Conservation (phyloP, 2,113 vertebrate species). For the Mesocricetus auratus region DNA sequence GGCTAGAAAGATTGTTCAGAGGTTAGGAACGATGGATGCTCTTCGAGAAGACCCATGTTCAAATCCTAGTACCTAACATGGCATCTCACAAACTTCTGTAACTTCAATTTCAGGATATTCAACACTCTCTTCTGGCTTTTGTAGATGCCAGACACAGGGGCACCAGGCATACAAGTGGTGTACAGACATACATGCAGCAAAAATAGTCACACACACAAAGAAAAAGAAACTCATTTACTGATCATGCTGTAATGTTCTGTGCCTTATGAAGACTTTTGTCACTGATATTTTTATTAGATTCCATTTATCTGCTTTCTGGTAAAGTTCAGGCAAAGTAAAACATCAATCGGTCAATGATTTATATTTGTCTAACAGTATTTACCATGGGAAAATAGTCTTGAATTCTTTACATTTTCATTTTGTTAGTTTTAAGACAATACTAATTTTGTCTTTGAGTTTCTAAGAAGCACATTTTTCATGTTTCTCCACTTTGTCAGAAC, state of each 20-base stretch:
- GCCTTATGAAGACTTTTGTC: background rate
- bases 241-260: background rate
- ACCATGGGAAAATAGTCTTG: background rate
- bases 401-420: background rate
- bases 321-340: constrained; percentile 2
- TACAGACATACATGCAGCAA: background rate
- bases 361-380: background rate
- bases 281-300: background rate
- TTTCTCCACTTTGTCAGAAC: background rate
- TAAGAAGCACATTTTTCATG: background rate
- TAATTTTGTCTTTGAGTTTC: background rate
- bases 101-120: background rate
- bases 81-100: background rate
- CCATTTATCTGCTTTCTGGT: background rate
- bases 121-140: background rate
- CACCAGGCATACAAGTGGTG: background rate
- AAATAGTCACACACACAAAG: background rate
- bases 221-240: background rate
- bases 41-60: background rate
- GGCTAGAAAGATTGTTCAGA: background rate
- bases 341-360: background rate
- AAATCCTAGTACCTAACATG: background rate
- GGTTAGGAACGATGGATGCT: background rate
- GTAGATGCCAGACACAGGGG: background rate
- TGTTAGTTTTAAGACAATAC: background rate